phyloP scores from a whole-genome alignment of 2,888 invertebrate genomes.

The Laspeyria flexula region DNA sequence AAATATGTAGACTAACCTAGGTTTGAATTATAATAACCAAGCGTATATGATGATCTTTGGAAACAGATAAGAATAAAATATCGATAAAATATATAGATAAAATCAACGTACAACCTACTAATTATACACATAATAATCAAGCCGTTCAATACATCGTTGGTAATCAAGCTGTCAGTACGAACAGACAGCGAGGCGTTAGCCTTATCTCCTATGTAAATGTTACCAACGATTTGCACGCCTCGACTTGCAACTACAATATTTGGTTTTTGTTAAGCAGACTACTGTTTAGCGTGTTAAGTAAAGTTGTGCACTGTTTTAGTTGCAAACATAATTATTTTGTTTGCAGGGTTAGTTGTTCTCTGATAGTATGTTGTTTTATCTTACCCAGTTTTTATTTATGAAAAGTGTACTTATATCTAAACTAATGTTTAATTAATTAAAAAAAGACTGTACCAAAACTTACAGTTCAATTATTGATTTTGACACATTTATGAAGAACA shows the following conservation, averaged over 20 bases:
- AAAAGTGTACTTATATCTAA: too few relatives aligned
- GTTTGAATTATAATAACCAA: too few relatives aligned
- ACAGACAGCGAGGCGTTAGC: constrained; percentile 35
- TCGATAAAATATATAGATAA: too few relatives aligned
- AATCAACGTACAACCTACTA: too few relatives aligned
- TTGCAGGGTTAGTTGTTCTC: not conserved
- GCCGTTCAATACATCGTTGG: constrained; percentile 12
- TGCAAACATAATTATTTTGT: constrained; percentile 4
- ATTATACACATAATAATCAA: not conserved
- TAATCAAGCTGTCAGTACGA: constrained; percentile 41
- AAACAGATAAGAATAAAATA: too few relatives aligned
- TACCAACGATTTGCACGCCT: constrained; percentile 26
- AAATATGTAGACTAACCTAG: too few relatives aligned
- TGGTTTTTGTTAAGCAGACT: constrained; percentile 28
- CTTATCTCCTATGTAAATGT: constrained; percentile 35
- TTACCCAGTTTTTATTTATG: too few relatives aligned
- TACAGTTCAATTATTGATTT: too few relatives aligned
- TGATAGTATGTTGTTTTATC: not conserved
- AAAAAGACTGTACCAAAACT: too few relatives aligned
- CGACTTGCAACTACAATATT: constrained; percentile 20
- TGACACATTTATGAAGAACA: too few relatives aligned
- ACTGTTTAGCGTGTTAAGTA: not conserved
- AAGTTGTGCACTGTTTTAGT: not conserved
- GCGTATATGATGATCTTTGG: too few relatives aligned
- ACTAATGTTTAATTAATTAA: too few relatives aligned